Evolutionary conservation across 2,888 invertebrate species (phyloP), one percentile per base, ranked within the genome.

Genomic region (Heterodera filipjevi): DNA sequence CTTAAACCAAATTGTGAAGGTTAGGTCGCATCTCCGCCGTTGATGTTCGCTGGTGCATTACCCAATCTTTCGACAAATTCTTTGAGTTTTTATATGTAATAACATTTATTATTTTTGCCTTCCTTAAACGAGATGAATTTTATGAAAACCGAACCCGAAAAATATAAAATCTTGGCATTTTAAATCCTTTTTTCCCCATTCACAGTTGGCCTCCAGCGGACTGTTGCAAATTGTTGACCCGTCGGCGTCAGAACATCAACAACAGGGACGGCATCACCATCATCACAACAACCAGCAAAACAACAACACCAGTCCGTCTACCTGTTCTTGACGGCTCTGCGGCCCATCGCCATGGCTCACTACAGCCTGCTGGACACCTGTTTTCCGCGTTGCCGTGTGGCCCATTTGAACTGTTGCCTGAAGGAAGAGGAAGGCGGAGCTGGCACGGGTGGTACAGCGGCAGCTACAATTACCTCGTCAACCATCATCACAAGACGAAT

Each of bases 321-420:
- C 91, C 92, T 99, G 77, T 92, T 99, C 92, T 99, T 3, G 97
- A 99, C 91, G 92, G 91, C 95, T 99, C 90, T 98, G 99, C 66
- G 95, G 97, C 90, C 95, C 97, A 90, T 98, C 96, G 22, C 96
- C 97, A 22, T 99, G 96, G 91, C 92, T 99, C 35, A 98, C 0
- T 97, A 97, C 96, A 98, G 99, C 91, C 92, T 99, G 83, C 91
- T 99, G 84, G 99, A 99, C 73, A 71, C 46, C 27, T 68, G 68
- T 14, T 68, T 68, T 35, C 68, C 68, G 33, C 68, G 35, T 32
- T 68, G 19, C 33, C 68, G 68, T 33, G 32, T 32, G 8, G 68
- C 68, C 3, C 27, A 32, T 19, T 19, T 33, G 33, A 33, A 68
- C 68, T 68, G 68, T 35, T 68, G 35, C 33, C 68, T 35, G 68